Evolutionary conservation across 2,797 vertebrate species (phyloP).

Genomic region (Ceryle rudis): DNA sequence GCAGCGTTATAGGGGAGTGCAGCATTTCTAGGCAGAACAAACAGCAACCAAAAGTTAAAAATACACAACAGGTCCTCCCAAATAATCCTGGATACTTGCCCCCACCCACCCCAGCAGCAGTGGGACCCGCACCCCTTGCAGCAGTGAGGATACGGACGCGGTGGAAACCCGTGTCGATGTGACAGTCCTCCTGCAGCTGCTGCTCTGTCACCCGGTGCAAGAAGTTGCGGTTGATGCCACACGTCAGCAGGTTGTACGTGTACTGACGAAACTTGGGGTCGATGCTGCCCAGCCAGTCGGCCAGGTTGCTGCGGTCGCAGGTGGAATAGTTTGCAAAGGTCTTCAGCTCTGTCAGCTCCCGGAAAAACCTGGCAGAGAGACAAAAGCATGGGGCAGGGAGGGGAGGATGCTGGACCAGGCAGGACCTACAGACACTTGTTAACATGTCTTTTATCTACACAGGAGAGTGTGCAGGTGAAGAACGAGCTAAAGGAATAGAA

Average conservation of each 20-base stretch:
- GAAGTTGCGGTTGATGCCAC: conserved; percentile 87
- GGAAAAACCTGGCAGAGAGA: conserved; percentile 84
- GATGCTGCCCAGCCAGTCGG: conserved; percentile 90
- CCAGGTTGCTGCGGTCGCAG: conserved; percentile 95
- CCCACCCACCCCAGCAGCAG: not conserved
- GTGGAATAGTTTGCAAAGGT: conserved; percentile 95
- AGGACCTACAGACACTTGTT: rapidly evolving
- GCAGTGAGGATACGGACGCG: conserved; percentile 88
- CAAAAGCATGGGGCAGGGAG: rapidly evolving
- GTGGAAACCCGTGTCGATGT: conserved; percentile 88
- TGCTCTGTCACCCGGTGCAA: conserved; percentile 89
- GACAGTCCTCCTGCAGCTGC: conserved; percentile 91
- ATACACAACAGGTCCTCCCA: not conserved
- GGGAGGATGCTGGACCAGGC: not conserved
- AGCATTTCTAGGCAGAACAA: conserved; percentile 74
- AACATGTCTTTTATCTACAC: rapidly evolving
- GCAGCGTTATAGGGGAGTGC: conserved; percentile 77
- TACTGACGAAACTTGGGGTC: conserved; percentile 95
- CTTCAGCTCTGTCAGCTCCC: conserved; percentile 93
- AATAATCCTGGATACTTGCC: rapidly evolving
- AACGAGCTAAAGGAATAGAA: not conserved
- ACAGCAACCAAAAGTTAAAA: not conserved
- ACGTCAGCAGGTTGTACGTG: conserved; percentile 92
- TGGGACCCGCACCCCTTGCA: conserved; percentile 69
- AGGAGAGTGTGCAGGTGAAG: not conserved